Evolutionary conservation across 2,888 invertebrate genomes (phyloP), one percentile per base, ranked within the genome.

Genomic region (Caenorhabditis sp.): DNA sequence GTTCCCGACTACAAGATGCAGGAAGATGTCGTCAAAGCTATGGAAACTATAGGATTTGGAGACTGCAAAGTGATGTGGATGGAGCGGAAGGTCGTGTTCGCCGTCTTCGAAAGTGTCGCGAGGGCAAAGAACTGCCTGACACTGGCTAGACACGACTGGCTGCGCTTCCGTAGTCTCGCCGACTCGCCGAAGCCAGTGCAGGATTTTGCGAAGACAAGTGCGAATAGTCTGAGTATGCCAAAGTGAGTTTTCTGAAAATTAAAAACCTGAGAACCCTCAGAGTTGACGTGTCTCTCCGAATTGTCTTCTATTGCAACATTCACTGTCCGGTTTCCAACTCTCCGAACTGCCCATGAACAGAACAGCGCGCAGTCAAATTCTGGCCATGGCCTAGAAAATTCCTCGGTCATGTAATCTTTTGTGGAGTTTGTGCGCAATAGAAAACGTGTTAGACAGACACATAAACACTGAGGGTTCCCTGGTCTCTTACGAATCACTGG

Each of bases 1-100:
- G 72, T 81, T 9, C 78, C 81, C 6, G 81, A 81, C 13, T 81
- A 81, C 59, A 78, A 76, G 27, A 70, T 81, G 74, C 59, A 74
- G 26, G 70, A 50, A 15, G 81, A 81, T 24, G 78, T 81, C n/a
- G 58, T 66, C 8, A 73, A 70, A 24, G 61, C 73, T 1, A 53
- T 81, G 45, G 73, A 76, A 20, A 65, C 46, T 6, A 62, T 76
- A 37, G 78, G 74, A 2, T 74, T 56, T 17, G 78, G 78, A 2
- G 70, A 56, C 22, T 58, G 65, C 15, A 73, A 58, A 17, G 73
- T 81, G 24, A 58, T 61, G 45, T 81, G 81, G 81, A 53, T 77
- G 9, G 78, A 78, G 20, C 53, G 81, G 17, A 76, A 78, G 53
- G 71, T 74, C 2, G 81, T 81, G 4, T 58, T 81, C 5, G 74